A percentile compares a stretch with the other conserved stretches of the same genome.
Conservation (phyloP, 37 sponge, comb jelly and placozoan genomes). For the Halisarca cf. caerulea region DNA sequence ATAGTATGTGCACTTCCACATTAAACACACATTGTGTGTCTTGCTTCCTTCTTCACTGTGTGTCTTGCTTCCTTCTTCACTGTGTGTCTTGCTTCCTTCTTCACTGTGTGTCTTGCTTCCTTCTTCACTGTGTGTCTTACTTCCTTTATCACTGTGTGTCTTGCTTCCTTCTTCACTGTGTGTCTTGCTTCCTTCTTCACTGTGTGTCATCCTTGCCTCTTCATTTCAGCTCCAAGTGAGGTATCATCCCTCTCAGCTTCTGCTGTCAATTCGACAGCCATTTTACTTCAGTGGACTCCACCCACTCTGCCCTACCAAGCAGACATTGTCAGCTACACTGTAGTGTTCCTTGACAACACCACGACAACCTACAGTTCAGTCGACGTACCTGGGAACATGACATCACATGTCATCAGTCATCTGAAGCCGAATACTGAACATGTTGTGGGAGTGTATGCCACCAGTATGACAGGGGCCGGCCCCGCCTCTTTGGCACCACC, state of each 20-base stretch:
- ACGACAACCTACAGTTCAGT: neutral
- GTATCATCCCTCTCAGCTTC: neutral
- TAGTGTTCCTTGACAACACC: neutral
- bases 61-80: too few relatives aligned
- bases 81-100: too few relatives aligned
- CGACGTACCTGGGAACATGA: neutral
- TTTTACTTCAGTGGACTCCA: neutral
- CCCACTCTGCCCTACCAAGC: neutral
- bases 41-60: too few relatives aligned
- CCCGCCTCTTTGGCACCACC: slow-evolving; percentile 3
- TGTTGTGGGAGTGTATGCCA: slow-evolving; percentile 10
- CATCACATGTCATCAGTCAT: neutral
- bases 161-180: too few relatives aligned
- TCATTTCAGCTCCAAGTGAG: slow-evolving; percentile 22
- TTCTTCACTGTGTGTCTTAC: too few relatives aligned
- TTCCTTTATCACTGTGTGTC: too few relatives aligned
- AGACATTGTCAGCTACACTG: slow-evolving; percentile 4
- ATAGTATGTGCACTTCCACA: too few relatives aligned
- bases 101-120: too few relatives aligned
- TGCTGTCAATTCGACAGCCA: neutral
- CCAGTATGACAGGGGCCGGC: slow-evolving; percentile 8
- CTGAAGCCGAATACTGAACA: neutral
- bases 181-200: too few relatives aligned
- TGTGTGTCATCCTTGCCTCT: too few relatives aligned
- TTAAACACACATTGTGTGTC: too few relatives aligned